phyloP scores from a whole-genome alignment of 2,797 vertebrate species.

The Hydrocynus forskahlii region DNA sequence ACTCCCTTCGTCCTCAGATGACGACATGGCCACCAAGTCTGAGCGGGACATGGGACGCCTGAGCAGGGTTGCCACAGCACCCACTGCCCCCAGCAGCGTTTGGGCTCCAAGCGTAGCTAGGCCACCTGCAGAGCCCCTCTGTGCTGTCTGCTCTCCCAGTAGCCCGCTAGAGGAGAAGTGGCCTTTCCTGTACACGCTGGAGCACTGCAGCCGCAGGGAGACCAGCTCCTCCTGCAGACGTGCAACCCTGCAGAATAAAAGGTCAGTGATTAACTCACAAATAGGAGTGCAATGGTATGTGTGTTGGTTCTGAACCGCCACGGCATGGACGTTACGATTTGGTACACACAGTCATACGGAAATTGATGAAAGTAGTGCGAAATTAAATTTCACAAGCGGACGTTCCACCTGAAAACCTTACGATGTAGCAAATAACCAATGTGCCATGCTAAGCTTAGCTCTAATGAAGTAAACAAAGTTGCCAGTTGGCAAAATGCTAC shows the following conservation, averaged over 20 bases:
- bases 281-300: too few relatives aligned
- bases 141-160: slow-evolving; percentile 74
- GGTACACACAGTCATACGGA: too few relatives aligned
- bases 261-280: background rate
- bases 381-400: too few relatives aligned
- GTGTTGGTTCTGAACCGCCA: too few relatives aligned
- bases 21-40: slow-evolving; percentile 92
- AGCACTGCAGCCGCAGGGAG: slow-evolving; percentile 90
- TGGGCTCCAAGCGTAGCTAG: slow-evolving; percentile 76
- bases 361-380: too few relatives aligned
- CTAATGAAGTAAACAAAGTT: too few relatives aligned
- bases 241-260: slow-evolving; percentile 78
- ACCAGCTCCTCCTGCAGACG: slow-evolving; percentile 95
- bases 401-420: too few relatives aligned
- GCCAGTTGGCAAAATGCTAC: too few relatives aligned
- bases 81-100: slow-evolving; percentile 75
- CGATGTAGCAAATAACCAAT: too few relatives aligned
- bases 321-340: too few relatives aligned
- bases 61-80: slow-evolving; percentile 83
- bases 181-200: slow-evolving; percentile 93
- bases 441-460: too few relatives aligned
- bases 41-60: slow-evolving; percentile 88
- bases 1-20: slow-evolving; percentile 94
- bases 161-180: slow-evolving; percentile 81
- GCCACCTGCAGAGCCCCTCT: slow-evolving; percentile 78